A percentile compares a stretch with the other conserved stretches of the same genome.
phyloP scores from a whole-genome alignment of 2,797 vertebrate species.

The Thripadectes ignobilis region DNA sequence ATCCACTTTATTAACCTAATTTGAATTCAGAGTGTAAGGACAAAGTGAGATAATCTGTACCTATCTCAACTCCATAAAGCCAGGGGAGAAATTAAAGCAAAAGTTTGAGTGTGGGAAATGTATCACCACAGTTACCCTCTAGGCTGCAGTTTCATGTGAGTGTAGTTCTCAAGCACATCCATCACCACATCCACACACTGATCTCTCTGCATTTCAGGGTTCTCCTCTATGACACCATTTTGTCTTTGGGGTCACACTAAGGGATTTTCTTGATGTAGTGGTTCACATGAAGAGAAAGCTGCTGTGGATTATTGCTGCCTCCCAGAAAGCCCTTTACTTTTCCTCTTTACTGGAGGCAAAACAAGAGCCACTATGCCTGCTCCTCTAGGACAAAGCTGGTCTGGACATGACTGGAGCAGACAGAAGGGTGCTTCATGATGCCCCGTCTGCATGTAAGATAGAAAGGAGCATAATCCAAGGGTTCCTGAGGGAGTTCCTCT shows the following conservation, averaged over 20 bases:
- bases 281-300: background rate
- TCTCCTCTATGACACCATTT: background rate
- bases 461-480: background rate
- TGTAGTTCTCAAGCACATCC: background rate
- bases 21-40: background rate
- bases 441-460: background rate
- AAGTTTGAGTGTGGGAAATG: background rate
- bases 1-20: background rate
- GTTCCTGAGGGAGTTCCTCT: background rate
- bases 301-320: background rate
- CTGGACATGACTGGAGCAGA: background rate
- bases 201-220: background rate
- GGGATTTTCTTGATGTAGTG: background rate
- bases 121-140: background rate
- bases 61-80: background rate
- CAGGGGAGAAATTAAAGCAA: background rate
- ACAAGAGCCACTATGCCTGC: rapidly evolving
- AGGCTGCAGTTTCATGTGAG: background rate
- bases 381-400: background rate
- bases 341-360: background rate
- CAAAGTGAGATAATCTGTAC: background rate
- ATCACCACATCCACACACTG: background rate
- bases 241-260: background rate
- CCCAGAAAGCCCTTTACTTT: background rate
- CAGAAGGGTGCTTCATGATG: background rate